Percentiles rank a stretch among this genome's conserved stretches.
Evolutionary conservation across 2,797 vertebrate species (phyloP).

Genomic region (Sebastes hopkinsi): DNA sequence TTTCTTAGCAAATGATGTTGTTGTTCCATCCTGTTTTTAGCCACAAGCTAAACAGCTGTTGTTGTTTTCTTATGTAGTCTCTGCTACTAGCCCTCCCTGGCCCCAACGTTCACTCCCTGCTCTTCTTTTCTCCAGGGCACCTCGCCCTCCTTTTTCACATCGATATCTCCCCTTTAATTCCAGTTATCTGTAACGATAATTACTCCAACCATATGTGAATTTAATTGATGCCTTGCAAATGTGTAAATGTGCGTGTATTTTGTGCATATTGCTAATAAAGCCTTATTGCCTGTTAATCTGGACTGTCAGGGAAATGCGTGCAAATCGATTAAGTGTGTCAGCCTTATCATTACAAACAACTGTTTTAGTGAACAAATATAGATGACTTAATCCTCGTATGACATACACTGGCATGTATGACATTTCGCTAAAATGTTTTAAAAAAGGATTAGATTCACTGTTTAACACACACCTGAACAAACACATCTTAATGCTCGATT

Average conservation of each 20-base stretch:
- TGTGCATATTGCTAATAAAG: constrained; percentile 69
- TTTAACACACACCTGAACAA: neutral
- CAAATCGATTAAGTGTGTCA: constrained; percentile 70
- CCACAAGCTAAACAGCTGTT: constrained; percentile 87
- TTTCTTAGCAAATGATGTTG: constrained; percentile 81
- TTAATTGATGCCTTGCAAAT: constrained; percentile 74
- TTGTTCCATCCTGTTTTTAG: constrained; percentile 81
- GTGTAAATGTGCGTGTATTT: constrained; percentile 79
- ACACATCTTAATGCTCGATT: neutral
- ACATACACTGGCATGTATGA: constrained; percentile 56
- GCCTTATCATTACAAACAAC: constrained; percentile 62
- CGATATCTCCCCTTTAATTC: constrained; percentile 68
- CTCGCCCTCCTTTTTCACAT: constrained; percentile 60
- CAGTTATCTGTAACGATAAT: constrained; percentile 79
- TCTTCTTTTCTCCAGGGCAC: constrained; percentile 72
- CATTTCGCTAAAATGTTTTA: constrained; percentile 51
- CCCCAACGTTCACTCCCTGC: constrained; percentile 66
- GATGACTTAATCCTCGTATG: constrained; percentile 57
- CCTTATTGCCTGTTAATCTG: constrained; percentile 71
- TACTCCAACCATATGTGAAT: constrained; percentile 79
- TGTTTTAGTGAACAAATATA: constrained; percentile 61
- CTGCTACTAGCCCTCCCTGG: constrained; percentile 72
- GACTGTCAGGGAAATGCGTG: constrained; percentile 61
- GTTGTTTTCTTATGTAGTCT: constrained; percentile 82
- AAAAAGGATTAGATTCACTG: constrained; percentile 19